Conservation (phyloP, 2,888 invertebrate genomes). For the Pharmacophagus antenor region DNA sequence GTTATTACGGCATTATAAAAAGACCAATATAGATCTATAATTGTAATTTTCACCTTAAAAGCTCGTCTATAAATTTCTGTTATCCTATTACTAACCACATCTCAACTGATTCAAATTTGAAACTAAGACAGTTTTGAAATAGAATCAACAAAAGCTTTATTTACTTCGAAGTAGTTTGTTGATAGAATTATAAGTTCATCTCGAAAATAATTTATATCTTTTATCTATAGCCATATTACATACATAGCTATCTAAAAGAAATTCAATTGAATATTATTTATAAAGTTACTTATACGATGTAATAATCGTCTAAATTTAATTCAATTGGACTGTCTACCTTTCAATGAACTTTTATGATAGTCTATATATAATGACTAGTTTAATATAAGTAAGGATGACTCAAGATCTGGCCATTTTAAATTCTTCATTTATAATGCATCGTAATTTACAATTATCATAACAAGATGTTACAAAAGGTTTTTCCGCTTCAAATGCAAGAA, state of each 20-base stretch:
- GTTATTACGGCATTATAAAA: too few relatives aligned
- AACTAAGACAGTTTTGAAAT: background rate
- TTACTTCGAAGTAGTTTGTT: background rate
- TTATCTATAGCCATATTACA: background rate
- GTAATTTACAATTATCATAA: too few relatives aligned
- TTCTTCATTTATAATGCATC: background rate
- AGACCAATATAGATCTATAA: too few relatives aligned
- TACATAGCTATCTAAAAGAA: too few relatives aligned
- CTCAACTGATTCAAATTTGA: background rate
- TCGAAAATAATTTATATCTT: background rate
- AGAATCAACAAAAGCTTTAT: background rate
- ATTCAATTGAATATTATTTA: conserved; percentile 1
- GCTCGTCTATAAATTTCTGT: background rate
- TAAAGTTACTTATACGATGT: background rate
- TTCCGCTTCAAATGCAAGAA: too few relatives aligned
- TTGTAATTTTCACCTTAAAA: too few relatives aligned
- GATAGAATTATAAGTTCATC: too few relatives aligned
- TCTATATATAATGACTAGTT: background rate
- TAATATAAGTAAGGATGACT: background rate
- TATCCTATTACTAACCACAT: background rate
- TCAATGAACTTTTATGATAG: background rate
- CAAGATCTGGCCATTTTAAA: background rate
- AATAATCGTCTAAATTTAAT: background rate
- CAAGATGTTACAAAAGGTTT: too few relatives aligned
- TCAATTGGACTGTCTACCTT: background rate